These are phyloP conservation scores for Sebastes kiyomatsui DNA, from an alignment of 2,797 vertebrate genomes.

Conservation along the genomic window DNA sequence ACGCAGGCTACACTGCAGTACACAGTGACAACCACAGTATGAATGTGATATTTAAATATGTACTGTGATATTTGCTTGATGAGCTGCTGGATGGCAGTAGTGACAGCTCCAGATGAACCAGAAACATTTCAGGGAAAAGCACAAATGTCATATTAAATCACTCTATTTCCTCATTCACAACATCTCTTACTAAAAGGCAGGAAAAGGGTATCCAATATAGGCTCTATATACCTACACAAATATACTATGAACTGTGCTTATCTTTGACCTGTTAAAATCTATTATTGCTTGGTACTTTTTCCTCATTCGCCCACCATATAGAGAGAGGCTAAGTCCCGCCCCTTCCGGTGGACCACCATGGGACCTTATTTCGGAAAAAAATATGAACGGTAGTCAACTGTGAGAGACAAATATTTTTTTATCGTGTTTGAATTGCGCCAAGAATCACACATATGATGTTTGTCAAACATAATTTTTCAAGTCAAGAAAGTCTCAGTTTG, in stretches of 20 bases:
- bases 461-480: too few species aligned
- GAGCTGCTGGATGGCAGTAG: conserved; percentile 38
- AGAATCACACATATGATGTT: too few species aligned
- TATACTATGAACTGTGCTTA: conserved; percentile 62
- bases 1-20: conserved; percentile 4
- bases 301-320: not conserved
- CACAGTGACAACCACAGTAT: not conserved
- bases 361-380: too few species aligned
- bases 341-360: too few species aligned
- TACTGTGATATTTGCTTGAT: conserved; percentile 1
- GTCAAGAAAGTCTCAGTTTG: too few species aligned
- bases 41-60: conserved; percentile 2
- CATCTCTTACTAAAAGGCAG: conserved; percentile 32
- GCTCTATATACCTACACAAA: conserved; percentile 35
- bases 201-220: conserved; percentile 11
- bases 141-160: conserved; percentile 4
- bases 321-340: too few species aligned
- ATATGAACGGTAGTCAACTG: too few species aligned
- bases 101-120: conserved; percentile 13
- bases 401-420: too few species aligned
- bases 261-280: conserved; percentile 53
- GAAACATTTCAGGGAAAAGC: conserved; percentile 34
- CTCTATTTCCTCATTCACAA: not conserved
- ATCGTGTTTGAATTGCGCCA: too few species aligned
- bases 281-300: conserved; percentile 65